Evolutionary conservation across 2,797 vertebrate genomes (phyloP).

Genomic region (Peromyscus attwateri): DNA sequence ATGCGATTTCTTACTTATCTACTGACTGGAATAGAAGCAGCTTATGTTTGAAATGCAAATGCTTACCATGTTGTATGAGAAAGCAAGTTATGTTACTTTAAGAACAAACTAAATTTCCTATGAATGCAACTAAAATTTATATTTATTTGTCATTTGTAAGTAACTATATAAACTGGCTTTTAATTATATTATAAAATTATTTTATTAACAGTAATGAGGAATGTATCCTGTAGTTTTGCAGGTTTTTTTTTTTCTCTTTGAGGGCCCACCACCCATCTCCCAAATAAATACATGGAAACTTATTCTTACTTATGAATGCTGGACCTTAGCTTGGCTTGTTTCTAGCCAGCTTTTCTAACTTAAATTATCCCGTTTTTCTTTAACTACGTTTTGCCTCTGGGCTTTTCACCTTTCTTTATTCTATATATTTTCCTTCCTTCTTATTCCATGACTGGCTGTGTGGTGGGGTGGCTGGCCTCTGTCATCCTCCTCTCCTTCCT

Average conservation of each 20-base stretch:
- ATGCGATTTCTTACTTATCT: background rate
- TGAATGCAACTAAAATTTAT: background rate
- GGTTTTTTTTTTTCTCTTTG: background rate
- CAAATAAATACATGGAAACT: background rate
- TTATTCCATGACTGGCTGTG: no score
- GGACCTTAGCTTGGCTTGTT: background rate
- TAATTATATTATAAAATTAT: background rate
- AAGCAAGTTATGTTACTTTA: constrained; percentile 3
- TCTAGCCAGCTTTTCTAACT: background rate
- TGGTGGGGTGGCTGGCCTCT: no score
- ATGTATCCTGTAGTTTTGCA: background rate
- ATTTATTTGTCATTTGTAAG: background rate
- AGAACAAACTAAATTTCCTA: background rate
- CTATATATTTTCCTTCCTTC: background rate
- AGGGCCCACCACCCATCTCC: background rate
- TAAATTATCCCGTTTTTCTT: background rate
- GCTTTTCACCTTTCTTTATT: background rate
- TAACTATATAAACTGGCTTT: background rate
- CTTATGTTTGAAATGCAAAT: constrained; percentile 14
- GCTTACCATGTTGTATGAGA: background rate
- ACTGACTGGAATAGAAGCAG: background rate
- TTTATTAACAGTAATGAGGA: background rate
- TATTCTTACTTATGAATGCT: background rate
- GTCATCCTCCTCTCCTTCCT: no score
- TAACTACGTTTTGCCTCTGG: background rate